Evolutionary conservation across 2,888 invertebrate genomes (phyloP).

Genomic region (Sisyra nigra): DNA sequence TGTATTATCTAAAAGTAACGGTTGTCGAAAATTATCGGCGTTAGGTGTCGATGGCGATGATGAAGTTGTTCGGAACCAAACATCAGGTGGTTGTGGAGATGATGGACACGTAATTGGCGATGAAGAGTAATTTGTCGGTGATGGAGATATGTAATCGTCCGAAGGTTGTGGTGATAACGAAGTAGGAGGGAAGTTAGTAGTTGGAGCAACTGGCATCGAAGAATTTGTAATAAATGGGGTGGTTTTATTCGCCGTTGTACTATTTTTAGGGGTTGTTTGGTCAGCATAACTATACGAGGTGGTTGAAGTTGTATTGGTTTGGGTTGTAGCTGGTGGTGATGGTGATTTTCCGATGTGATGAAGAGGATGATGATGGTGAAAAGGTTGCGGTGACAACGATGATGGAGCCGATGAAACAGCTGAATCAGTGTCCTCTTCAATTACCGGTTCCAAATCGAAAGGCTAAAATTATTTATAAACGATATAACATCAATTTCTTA

Average conservation of each 20-base stretch:
- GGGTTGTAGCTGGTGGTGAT: constrained; percentile 24
- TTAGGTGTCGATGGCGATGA: background rate
- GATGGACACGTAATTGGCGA: constrained; percentile 7
- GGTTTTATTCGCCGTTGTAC: background rate
- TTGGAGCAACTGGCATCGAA: background rate
- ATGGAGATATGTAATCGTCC: constrained; percentile 11
- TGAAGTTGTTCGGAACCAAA: background rate
- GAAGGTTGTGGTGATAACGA: constrained; percentile 13
- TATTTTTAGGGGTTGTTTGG: background rate
- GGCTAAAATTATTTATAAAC: constrained; percentile 3
- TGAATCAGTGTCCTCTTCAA: constrained; percentile 12
- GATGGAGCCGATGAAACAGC: constrained; percentile 38
- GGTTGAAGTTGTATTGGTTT: constrained; percentile 26
- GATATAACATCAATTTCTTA: background rate
- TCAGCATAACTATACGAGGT: background rate
- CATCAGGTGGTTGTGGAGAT: background rate
- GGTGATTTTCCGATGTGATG: constrained; percentile 27
- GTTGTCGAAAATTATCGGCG: constrained; percentile 14
- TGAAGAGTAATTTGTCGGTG: constrained; percentile 7
- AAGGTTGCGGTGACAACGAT: constrained; percentile 52
- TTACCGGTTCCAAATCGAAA: constrained; percentile 6
- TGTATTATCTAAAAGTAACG: constrained; percentile 9
- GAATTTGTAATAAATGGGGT: background rate
- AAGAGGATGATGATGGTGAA: constrained; percentile 23
- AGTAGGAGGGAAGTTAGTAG: constrained; percentile 6